Percentiles rank a stretch among this genome's conserved stretches.
Evolutionary conservation across 2,888 invertebrate species (phyloP).

Genomic region (Campoletis raptor): DNA sequence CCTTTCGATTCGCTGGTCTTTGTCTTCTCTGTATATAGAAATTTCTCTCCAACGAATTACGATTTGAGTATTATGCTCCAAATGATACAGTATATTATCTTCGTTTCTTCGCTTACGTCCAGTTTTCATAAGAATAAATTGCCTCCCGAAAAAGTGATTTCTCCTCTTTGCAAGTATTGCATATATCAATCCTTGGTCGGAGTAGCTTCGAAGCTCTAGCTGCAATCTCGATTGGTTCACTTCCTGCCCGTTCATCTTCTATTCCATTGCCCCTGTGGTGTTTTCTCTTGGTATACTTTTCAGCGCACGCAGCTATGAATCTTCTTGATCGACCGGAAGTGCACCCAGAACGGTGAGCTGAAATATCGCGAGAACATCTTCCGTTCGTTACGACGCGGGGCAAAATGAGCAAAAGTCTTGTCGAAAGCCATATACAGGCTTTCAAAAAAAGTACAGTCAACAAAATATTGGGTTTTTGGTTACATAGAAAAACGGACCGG

Average conservation of each 20-base stretch:
- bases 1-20: constrained; percentile 25
- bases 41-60: neutral
- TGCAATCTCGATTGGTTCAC: constrained; percentile 51
- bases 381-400: constrained; percentile 71
- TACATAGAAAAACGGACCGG: neutral
- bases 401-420: constrained; percentile 36
- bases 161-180: constrained; percentile 3
- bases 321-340: constrained; percentile 48
- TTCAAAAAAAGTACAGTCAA: neutral
- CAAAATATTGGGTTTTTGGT: neutral
- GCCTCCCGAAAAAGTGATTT: constrained; percentile 9
- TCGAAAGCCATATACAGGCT: neutral
- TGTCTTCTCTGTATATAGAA: neutral
- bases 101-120: constrained; percentile 3
- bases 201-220: constrained; percentile 21
- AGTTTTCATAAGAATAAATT: constrained; percentile 17
- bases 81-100: constrained; percentile 17
- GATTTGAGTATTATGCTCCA: constrained; percentile 2
- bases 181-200: constrained; percentile 25
- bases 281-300: constrained; percentile 29
- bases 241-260: constrained; percentile 41
- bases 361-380: constrained; percentile 71
- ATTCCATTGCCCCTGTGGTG: constrained; percentile 31
- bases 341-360: constrained; percentile 36
- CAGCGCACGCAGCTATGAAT: constrained; percentile 44